Conservation (phyloP, 2,888 invertebrate genomes). For the Chalcosyrphus nemorum region DNA sequence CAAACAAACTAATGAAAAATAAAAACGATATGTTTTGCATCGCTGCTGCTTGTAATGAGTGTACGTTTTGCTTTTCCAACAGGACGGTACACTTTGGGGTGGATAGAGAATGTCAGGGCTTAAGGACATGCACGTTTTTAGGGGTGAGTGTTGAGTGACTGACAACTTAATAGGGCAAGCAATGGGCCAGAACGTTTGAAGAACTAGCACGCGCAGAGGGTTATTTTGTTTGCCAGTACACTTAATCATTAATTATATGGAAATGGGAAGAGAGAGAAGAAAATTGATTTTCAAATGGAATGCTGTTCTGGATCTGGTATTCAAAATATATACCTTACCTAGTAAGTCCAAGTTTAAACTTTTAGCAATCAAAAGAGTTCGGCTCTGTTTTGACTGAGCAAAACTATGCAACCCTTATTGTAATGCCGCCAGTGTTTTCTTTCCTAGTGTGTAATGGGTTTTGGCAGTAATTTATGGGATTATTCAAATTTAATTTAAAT, state of each 20-base stretch:
- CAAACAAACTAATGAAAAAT: conserved; percentile 36
- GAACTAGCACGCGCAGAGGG: conserved; percentile 62
- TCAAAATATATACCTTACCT: conserved; percentile 36
- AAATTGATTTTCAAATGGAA: conserved; percentile 54
- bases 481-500: conserved; percentile 72
- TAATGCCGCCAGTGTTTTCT: background rate
- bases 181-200: conserved; percentile 69
- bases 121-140: conserved; percentile 52
- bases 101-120: conserved; percentile 8
- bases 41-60: conserved; percentile 47
- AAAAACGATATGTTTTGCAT: conserved; percentile 57
- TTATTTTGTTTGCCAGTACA: conserved; percentile 59
- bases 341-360: conserved; percentile 20
- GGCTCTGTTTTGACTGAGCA: conserved; percentile 39
- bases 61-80: background rate
- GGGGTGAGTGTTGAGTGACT: conserved; percentile 73
- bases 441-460: conserved; percentile 60
- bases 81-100: conserved; percentile 34
- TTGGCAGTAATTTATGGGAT: conserved; percentile 68
- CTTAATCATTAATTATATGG: conserved; percentile 63
- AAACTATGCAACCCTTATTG: conserved; percentile 28
- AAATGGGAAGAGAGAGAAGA: conserved; percentile 30
- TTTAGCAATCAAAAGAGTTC: background rate
- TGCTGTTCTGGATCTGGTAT: conserved; percentile 1
- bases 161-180: conserved; percentile 73